Conservation (phyloP, 2,888 invertebrate genomes). For the Aspidiotus rigidus region DNA sequence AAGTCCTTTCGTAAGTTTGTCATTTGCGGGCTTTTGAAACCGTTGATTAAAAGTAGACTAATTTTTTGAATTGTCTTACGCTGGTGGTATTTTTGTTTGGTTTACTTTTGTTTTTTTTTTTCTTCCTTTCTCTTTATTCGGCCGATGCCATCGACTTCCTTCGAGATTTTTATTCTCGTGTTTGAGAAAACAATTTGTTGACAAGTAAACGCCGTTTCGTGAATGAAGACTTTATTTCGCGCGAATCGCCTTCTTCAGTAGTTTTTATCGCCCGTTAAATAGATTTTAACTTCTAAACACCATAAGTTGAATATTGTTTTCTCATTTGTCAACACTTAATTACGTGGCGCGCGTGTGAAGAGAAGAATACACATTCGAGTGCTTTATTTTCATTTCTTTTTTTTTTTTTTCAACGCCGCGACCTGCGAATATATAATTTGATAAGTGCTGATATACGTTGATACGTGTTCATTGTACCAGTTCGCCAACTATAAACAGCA, state of each 20-base stretch:
- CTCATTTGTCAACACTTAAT: slow-evolving; percentile 27
- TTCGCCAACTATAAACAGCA: too few species aligned
- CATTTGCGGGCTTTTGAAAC: slow-evolving; percentile 19
- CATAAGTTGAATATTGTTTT: slow-evolving; percentile 12
- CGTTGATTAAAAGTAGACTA: slow-evolving; percentile 1
- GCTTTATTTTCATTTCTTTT: too few species aligned
- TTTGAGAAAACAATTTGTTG: slow-evolving; percentile 23
- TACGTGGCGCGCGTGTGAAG: slow-evolving; percentile 5
- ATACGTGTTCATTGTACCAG: too few species aligned
- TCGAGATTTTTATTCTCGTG: neutral
- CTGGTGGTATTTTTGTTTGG: slow-evolving; percentile 4
- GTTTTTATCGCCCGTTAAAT: slow-evolving; percentile 19
- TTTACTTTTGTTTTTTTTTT: slow-evolving; percentile 13
- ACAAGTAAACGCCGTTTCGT: slow-evolving; percentile 31
- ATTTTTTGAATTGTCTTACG: slow-evolving; percentile 3
- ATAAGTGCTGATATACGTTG: too few species aligned
- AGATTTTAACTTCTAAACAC: too few species aligned
- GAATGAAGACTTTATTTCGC: slow-evolving; percentile 28
- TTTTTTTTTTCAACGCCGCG: neutral
- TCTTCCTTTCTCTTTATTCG: too few species aligned
- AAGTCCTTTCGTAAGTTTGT: slow-evolving; percentile 31
- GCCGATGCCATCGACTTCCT: slow-evolving; percentile 2
- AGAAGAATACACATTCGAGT: neutral
- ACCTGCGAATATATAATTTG: neutral
- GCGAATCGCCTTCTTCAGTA: slow-evolving; percentile 3